Evolutionary conservation across 2,888 invertebrate species (phyloP).

Genomic region (Pammene aurita): DNA sequence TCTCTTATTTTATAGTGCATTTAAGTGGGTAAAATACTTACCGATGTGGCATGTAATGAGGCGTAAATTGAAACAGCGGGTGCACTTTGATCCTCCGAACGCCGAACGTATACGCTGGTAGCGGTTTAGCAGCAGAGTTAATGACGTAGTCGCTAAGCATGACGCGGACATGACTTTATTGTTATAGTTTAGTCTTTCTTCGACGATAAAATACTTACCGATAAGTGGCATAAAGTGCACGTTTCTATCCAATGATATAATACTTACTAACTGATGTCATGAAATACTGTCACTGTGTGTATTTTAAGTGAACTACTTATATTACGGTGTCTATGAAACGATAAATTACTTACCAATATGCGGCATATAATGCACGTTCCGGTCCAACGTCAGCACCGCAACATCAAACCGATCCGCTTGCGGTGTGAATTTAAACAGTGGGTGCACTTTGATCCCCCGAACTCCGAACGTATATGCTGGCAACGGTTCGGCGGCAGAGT

Average conservation of each 20-base stretch:
- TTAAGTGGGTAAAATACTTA: no score
- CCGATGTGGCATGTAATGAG: no score
- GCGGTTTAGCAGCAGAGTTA: slow-evolving; percentile 94
- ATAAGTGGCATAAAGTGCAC: no score
- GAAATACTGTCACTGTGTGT: no score
- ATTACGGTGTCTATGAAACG: no score
- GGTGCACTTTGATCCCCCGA: slow-evolving; percentile 93
- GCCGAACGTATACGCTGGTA: slow-evolving; percentile 96
- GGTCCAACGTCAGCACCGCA: slow-evolving; percentile 93
- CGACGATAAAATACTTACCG: no score
- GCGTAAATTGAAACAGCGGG: slow-evolving; percentile 93
- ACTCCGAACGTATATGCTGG: slow-evolving; percentile 97
- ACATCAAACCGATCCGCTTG: slow-evolving; percentile 96
- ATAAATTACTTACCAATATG: slow-evolving; percentile 14
- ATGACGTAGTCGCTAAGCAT: slow-evolving; percentile 97
- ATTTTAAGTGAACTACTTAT: no score
- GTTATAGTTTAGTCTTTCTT: no score
- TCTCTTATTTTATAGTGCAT: no score
- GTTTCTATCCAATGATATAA: no score
- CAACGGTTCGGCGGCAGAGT: slow-evolving; percentile 94
- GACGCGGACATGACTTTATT: slow-evolving; percentile 93
- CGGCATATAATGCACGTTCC: slow-evolving; percentile 93
- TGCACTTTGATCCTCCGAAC: slow-evolving; percentile 94
- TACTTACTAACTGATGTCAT: no score
- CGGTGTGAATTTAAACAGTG: slow-evolving; percentile 92